Conservation (phyloP, 2,113 vertebrate genomes). For the Turdus rufiventris region DNA sequence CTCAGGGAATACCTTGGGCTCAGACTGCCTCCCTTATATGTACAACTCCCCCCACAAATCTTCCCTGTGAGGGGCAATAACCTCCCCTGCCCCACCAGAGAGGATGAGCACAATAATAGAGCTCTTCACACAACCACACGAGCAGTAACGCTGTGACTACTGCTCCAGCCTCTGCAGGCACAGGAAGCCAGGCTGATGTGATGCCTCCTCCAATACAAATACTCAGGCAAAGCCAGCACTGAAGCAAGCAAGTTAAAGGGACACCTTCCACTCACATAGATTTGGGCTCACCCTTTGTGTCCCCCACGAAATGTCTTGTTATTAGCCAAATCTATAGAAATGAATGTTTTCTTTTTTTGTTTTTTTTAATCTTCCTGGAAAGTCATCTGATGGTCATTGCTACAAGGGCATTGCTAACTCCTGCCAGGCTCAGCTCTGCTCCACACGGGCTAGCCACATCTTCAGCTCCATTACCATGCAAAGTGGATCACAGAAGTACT, state of each 20-base stretch:
- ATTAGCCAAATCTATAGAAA: not conserved
- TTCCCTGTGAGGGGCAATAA: not conserved
- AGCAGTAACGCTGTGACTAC: not conserved
- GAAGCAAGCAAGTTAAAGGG: not conserved
- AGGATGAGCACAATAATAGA: not conserved
- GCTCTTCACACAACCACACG: fast-evolving
- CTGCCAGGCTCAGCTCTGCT: not conserved
- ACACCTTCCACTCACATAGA: not conserved
- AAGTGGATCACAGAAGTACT: not conserved
- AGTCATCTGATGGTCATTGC: fast-evolving
- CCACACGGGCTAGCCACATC: not conserved
- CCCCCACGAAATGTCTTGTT: not conserved
- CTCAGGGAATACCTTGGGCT: not conserved
- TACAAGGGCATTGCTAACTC: not conserved
- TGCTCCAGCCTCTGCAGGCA: fast-evolving
- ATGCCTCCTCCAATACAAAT: fast-evolving
- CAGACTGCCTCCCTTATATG: fast-evolving
- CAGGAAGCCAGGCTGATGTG: fast-evolving
- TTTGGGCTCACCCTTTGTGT: not conserved
- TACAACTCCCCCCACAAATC: fast-evolving
- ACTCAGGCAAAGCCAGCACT: not conserved
- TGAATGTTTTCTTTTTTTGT: not conserved
- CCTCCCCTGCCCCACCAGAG: not conserved
- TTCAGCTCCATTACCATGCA: not conserved
- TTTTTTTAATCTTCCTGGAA: not conserved